phyloP scores from a whole-genome alignment of 2,888 invertebrate species.

The Poecilobothrus nobilitatus region DNA sequence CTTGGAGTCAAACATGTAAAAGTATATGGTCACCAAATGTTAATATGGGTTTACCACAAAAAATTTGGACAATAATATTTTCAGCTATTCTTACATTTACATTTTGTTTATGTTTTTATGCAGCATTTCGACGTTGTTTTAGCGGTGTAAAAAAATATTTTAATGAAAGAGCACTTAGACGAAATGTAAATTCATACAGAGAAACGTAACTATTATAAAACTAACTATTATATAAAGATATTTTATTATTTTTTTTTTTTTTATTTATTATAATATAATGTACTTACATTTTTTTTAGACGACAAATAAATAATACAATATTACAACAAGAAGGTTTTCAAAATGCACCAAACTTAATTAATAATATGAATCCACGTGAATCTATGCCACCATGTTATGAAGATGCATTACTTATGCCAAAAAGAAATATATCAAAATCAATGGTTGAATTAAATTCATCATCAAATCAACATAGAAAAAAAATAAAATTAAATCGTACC shows the following conservation, averaged over 20 bases:
- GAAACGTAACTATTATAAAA: slow-evolving; percentile 36
- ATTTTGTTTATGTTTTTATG: slow-evolving; percentile 25
- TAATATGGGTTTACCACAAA: slow-evolving; percentile 42
- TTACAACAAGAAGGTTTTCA: slow-evolving; percentile 48
- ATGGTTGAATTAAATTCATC: slow-evolving; percentile 42
- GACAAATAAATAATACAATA: slow-evolving; percentile 47
- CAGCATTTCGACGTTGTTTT: slow-evolving; percentile 45
- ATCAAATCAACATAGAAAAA: slow-evolving; percentile 38
- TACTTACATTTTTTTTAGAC: slow-evolving; percentile 30
- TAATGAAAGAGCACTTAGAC: slow-evolving; percentile 45
- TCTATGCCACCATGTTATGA: slow-evolving; percentile 66
- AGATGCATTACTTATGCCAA: slow-evolving; percentile 68
- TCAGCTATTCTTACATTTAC: slow-evolving; percentile 43
- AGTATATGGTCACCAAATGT: slow-evolving; percentile 51
- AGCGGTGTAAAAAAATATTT: slow-evolving; percentile 43
- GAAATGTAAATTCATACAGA: slow-evolving; percentile 42
- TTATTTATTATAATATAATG: too few relatives aligned
- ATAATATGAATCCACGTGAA: slow-evolving; percentile 52
- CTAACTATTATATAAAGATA: neutral
- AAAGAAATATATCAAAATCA: slow-evolving; percentile 55
- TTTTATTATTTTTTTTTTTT: slow-evolving; percentile 8
- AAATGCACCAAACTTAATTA: slow-evolving; percentile 47
- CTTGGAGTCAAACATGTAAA: slow-evolving; percentile 62
- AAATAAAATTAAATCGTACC: slow-evolving; percentile 30
- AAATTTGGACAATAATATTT: slow-evolving; percentile 53